Evolutionary conservation across 1,140 invertebrate genomes (phyloP).

Genomic region (Holcopasites calliopsidis): DNA sequence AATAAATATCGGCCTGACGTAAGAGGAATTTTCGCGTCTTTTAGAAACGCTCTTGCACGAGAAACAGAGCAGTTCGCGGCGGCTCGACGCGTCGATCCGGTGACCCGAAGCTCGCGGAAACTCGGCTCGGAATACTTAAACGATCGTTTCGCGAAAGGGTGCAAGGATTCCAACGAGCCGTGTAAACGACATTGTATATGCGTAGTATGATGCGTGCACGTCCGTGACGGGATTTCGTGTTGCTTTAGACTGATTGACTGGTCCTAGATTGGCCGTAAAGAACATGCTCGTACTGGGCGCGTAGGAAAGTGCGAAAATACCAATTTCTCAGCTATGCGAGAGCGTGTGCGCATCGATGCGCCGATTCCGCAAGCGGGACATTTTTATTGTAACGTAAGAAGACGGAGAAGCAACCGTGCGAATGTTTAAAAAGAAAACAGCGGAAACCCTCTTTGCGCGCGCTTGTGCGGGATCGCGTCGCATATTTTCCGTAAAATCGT

Average conservation of each 20-base stretch:
- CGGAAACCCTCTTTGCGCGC: not conserved
- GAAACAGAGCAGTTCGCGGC: not conserved
- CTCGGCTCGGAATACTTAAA: not conserved
- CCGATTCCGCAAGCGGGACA: too few relatives aligned
- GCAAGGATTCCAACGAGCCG: not conserved
- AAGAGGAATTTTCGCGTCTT: too few relatives aligned
- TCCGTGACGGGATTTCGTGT: not conserved
- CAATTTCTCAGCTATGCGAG: constrained; percentile 13
- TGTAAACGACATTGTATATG: too few relatives aligned
- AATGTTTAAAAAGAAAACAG: not conserved
- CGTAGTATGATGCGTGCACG: not conserved
- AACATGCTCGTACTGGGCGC: too few relatives aligned
- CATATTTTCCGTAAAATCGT: not conserved
- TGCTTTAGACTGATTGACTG: constrained; percentile 4
- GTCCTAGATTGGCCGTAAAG: not conserved
- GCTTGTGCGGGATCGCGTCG: not conserved
- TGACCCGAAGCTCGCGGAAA: not conserved
- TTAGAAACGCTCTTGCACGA: too few relatives aligned
- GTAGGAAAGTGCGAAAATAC: not conserved
- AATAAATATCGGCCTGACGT: too few relatives aligned
- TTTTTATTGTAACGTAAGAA: constrained; percentile 12
- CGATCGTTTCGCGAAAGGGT: not conserved
- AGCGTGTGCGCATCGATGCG: constrained; percentile 26
- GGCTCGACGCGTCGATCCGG: not conserved
- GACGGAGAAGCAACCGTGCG: constrained; percentile 21